These are phyloP conservation scores for Eira barbara DNA, from an alignment of 2,113 vertebrate species.

Conservation along the genomic window DNA sequence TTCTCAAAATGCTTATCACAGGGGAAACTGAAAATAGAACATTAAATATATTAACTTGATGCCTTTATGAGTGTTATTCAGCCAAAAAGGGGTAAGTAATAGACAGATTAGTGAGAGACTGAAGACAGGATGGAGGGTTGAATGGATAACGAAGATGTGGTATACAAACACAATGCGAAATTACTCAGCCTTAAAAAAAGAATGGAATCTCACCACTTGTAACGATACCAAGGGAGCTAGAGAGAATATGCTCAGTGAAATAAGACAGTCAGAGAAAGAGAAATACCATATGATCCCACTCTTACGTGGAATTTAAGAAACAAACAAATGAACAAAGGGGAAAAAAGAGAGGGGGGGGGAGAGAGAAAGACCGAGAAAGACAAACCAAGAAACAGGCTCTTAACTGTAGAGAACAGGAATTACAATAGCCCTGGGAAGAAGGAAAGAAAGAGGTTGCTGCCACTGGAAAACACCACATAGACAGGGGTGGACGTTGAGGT, in stretches of 20 bases:
- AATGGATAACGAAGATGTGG: neutral
- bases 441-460: neutral
- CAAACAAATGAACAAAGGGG: neutral
- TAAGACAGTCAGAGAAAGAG: neutral
- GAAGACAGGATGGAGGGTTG: rapidly evolving
- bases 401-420: neutral
- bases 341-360: neutral
- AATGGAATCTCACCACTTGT: neutral
- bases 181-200: neutral
- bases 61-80: neutral
- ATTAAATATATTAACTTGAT: neutral
- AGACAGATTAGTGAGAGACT: neutral
- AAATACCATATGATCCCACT: neutral
- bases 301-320: neutral
- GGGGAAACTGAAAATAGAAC: neutral
- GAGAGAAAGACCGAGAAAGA: too few relatives aligned
- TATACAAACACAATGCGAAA: neutral
- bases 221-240: neutral
- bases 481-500: too few relatives aligned
- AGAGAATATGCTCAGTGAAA: neutral
- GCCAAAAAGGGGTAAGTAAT: neutral
- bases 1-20: neutral
- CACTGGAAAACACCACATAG: neutral
- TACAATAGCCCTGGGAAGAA: neutral
- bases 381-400: neutral